Evolutionary conservation across 2,113 vertebrate genomes (phyloP).

Genomic region (Actenoides hombroni): DNA sequence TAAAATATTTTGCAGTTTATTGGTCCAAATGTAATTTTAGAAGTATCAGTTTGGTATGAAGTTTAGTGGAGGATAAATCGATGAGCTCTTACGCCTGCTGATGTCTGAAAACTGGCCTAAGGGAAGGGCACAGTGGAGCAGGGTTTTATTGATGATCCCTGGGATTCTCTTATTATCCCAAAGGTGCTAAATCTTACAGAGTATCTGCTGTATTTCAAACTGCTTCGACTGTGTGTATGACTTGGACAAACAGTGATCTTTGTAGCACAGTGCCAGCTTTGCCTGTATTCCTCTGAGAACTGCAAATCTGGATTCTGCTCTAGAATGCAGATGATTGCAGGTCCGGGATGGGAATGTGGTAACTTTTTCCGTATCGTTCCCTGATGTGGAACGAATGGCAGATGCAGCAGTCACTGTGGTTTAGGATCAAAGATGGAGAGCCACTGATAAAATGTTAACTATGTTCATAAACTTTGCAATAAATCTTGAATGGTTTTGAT

Average conservation of each 20-base stretch:
- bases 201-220: slow-evolving; percentile 32
- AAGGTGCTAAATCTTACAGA: slow-evolving; percentile 27
- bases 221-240: neutral
- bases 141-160: slow-evolving; percentile 47
- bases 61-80: neutral
- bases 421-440: neutral
- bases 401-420: neutral
- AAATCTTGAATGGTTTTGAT: neutral
- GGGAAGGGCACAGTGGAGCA: neutral
- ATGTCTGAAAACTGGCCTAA: slow-evolving; percentile 19
- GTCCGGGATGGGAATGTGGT: neutral
- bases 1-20: neutral
- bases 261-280: neutral
- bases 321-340: slow-evolving; percentile 12
- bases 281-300: slow-evolving; percentile 32
- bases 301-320: slow-evolving; percentile 22
- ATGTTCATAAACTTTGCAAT: neutral
- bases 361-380: neutral
- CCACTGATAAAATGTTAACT: neutral
- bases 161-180: neutral
- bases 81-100: neutral
- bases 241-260: slow-evolving; percentile 33
- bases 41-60: neutral
- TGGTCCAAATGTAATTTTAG: neutral
- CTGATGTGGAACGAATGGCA: neutral